Conservation (phyloP, 1,140 invertebrate genomes). For the Wiebesia pumilae region DNA sequence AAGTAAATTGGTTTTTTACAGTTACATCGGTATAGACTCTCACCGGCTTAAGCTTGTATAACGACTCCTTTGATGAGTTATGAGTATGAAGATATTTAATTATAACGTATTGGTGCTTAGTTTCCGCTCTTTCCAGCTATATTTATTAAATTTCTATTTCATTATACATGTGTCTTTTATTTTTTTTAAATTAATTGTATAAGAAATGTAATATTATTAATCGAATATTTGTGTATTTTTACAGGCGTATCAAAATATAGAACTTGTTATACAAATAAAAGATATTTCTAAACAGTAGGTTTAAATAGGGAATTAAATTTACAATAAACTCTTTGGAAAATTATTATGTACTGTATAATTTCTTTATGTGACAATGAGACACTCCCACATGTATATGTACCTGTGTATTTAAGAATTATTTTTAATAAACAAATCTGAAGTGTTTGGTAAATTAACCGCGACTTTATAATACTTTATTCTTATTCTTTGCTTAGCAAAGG, state of each 20-base stretch:
- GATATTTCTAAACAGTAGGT: too few relatives aligned
- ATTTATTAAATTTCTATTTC: not conserved
- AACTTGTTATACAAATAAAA: too few relatives aligned
- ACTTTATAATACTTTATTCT: too few relatives aligned
- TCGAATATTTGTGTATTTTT: not conserved
- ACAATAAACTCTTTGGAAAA: too few relatives aligned
- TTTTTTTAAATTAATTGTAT: not conserved
- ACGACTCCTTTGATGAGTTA: not conserved
- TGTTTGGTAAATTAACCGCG: too few relatives aligned
- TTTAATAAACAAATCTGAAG: too few relatives aligned
- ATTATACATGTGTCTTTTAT: not conserved
- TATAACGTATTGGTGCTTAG: not conserved
- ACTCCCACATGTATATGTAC: too few relatives aligned
- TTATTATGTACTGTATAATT: too few relatives aligned
- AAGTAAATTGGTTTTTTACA: not conserved
- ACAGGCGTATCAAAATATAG: not conserved
- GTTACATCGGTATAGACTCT: not conserved
- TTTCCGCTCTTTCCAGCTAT: not conserved
- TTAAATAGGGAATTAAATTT: too few relatives aligned
- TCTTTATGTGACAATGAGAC: too few relatives aligned
- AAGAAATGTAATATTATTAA: not conserved
- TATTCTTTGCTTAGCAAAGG: too few relatives aligned
- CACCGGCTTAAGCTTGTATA: not conserved
- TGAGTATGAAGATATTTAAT: not conserved
- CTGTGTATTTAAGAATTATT: too few relatives aligned